phyloP scores from a whole-genome alignment of 2,113 vertebrate species.

The Prolemur simus region DNA sequence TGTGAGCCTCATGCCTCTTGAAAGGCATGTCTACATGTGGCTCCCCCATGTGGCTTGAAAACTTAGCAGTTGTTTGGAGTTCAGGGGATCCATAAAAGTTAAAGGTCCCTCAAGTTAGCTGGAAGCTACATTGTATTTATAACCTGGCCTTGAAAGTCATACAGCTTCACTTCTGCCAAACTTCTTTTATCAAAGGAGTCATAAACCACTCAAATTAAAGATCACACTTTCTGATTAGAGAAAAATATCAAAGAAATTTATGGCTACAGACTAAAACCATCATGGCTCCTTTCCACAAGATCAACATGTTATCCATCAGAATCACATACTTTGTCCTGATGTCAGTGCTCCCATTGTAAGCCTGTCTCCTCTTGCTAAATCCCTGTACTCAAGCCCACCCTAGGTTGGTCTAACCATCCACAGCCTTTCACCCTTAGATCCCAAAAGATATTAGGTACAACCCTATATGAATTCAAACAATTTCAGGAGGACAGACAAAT shows the following conservation, averaged over 20 bases:
- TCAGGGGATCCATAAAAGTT: neutral
- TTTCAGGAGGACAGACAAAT: neutral
- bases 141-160: neutral
- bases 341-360: neutral
- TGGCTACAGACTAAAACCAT: neutral
- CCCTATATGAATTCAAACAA: too few relatives aligned
- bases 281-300: neutral
- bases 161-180: neutral
- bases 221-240: neutral
- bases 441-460: neutral
- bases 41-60: neutral
- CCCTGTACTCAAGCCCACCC: fast-evolving
- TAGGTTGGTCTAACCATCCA: neutral
- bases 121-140: neutral
- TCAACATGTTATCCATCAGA: neutral
- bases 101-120: neutral
- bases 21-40: neutral
- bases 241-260: neutral
- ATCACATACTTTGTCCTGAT: neutral
- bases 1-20: neutral
- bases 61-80: neutral
- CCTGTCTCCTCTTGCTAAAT: neutral
- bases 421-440: neutral
- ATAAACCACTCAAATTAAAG: neutral
- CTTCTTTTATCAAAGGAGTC: neutral